A percentile compares a stretch with the other conserved stretches of the same genome.
Evolutionary conservation across 1,140 invertebrate species (phyloP).

Genomic region (Cardiocondyla obscurior): DNA sequence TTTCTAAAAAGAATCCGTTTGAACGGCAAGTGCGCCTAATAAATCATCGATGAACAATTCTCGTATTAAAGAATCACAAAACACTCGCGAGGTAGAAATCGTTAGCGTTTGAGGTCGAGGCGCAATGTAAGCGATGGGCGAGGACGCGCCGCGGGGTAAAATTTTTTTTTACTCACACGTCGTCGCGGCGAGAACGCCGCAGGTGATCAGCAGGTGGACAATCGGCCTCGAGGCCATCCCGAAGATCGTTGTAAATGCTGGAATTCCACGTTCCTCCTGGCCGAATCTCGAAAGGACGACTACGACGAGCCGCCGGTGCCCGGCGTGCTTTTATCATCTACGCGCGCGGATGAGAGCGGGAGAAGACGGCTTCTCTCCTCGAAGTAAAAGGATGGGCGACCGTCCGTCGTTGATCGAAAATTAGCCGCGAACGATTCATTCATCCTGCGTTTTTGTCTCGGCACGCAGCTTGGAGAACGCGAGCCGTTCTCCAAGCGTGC

Average conservation of each 20-base stretch:
- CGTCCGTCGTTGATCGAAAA: not conserved
- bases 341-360: constrained; percentile 28
- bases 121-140: too few species aligned
- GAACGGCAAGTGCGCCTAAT: not conserved
- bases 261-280: constrained; percentile 41
- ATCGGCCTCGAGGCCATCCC: constrained; percentile 60
- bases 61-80: too few species aligned
- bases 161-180: constrained; percentile 66
- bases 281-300: constrained; percentile 72
- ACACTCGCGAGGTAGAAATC: too few species aligned
- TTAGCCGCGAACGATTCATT: not conserved
- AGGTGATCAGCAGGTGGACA: constrained; percentile 61
- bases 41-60: too few species aligned
- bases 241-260: not conserved
- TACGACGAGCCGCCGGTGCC: constrained; percentile 69
- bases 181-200: constrained; percentile 57
- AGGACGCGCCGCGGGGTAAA: not conserved
- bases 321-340: constrained; percentile 79
- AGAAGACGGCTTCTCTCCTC: constrained; percentile 1
- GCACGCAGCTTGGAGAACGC: not conserved
- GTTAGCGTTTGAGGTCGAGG: too few species aligned
- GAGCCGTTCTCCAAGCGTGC: not conserved
- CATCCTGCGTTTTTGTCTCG: not conserved
- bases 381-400: not conserved
- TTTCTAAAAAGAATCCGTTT: too few species aligned